These are phyloP conservation scores for Cisticola juncidis DNA, from an alignment of 2,113 vertebrate genomes.

Conservation along the genomic window DNA sequence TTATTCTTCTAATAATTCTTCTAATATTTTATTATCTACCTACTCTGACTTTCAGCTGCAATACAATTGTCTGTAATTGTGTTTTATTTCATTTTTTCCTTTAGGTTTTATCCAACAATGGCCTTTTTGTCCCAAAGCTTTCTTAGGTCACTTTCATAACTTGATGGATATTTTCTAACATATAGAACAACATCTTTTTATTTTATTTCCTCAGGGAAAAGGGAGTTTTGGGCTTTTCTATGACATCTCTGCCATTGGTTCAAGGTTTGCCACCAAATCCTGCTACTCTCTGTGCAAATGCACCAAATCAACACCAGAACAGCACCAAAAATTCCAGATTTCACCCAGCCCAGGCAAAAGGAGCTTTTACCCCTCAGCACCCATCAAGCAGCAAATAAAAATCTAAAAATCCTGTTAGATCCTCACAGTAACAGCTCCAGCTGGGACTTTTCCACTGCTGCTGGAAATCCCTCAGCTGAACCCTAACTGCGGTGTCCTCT, in stretches of 20 bases:
- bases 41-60: not conserved
- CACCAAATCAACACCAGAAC: not conserved
- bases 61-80: not conserved
- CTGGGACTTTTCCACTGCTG: not conserved
- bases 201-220: not conserved
- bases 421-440: not conserved
- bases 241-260: not conserved
- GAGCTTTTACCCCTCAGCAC: not conserved
- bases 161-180: not conserved
- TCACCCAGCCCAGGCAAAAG: not conserved
- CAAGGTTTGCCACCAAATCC: not conserved
- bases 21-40: not conserved
- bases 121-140: not conserved
- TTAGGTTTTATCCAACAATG: not conserved
- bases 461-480: not conserved
- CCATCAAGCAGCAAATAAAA: not conserved
- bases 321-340: not conserved
- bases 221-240: not conserved
- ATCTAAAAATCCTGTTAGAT: not conserved
- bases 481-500: not conserved
- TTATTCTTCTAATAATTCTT: not conserved
- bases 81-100: not conserved
- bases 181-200: accelerated
- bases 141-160: not conserved
- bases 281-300: not conserved